A percentile compares a stretch with the other conserved stretches of the same genome.
Conservation (phyloP, 2,888 invertebrate genomes). For the Apamea anceps region DNA sequence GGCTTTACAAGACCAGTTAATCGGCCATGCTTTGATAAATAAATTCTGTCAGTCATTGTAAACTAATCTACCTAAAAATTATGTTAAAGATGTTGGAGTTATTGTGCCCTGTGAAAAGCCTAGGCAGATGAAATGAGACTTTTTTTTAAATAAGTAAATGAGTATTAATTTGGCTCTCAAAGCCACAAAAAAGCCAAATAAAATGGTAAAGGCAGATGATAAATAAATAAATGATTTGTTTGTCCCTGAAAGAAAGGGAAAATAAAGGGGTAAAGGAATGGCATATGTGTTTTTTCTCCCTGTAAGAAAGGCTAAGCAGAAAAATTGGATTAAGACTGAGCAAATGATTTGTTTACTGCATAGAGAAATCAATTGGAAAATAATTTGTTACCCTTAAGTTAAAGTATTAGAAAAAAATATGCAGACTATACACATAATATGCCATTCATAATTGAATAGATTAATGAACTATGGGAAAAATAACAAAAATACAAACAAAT, state of each 20-base stretch:
- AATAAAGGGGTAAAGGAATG: not conserved
- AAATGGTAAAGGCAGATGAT: not conserved
- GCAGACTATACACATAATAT: not conserved
- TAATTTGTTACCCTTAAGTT: not conserved
- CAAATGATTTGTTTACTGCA: not conserved
- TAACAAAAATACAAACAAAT: conserved; percentile 20
- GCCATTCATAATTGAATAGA: conserved; percentile 12
- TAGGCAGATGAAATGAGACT: not conserved
- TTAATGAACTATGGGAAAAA: conserved; percentile 7
- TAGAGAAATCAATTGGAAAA: not conserved
- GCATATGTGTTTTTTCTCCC: not conserved
- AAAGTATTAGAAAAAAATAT: not conserved
- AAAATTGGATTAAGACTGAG: not conserved
- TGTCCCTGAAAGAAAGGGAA: not conserved
- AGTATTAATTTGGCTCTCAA: not conserved
- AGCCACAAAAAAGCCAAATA: not conserved
- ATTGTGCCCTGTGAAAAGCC: not conserved
- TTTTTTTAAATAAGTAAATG: not conserved
- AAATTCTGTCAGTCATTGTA: conserved; percentile 9
- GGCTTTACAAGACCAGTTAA: conserved; percentile 38
- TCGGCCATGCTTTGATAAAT: conserved; percentile 12
- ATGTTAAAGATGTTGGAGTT: not conserved
- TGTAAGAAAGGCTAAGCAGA: not conserved
- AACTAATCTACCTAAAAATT: not conserved
- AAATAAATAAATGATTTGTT: too few species aligned